phyloP scores from a whole-genome alignment of 2,888 invertebrate genomes.

The Dryomyza anilis region DNA sequence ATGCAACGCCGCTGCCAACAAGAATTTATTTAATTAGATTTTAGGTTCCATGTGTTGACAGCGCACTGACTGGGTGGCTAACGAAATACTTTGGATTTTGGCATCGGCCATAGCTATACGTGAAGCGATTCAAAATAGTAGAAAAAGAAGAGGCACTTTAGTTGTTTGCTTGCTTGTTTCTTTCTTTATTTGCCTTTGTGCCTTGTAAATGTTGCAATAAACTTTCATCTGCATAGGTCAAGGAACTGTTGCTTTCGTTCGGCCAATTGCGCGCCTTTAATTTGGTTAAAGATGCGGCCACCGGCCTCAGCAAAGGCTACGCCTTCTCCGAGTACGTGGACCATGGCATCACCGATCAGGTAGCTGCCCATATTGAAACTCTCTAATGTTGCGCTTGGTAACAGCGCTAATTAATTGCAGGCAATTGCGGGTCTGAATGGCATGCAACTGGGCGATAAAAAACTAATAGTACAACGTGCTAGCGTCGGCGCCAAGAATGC shows the following conservation, averaged over 20 bases:
- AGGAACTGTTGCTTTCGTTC: conserved; percentile 96
- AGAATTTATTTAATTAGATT: conserved; percentile 11
- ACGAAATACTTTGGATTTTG: conserved; percentile 25
- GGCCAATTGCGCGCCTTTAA: conserved; percentile 97
- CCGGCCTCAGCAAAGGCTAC: conserved; percentile 96
- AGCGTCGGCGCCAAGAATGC: conserved; percentile 95
- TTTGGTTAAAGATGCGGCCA: conserved; percentile 96
- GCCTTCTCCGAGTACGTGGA: conserved; percentile 99
- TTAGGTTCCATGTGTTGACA: conserved; percentile 14
- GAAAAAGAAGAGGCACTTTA: conserved; percentile 7
- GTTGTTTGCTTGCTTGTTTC: background rate
- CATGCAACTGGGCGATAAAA: conserved; percentile 98
- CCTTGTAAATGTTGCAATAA: background rate
- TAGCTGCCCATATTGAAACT: conserved; percentile 55
- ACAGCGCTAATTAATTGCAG: conserved; percentile 61
- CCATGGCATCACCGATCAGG: conserved; percentile 95
- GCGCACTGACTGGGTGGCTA: conserved; percentile 4
- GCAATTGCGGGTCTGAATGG: conserved; percentile 97
- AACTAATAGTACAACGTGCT: conserved; percentile 94
- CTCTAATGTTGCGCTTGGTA: background rate
- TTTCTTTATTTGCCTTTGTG: background rate
- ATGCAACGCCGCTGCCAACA: conserved; percentile 23
- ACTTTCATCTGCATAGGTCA: conserved; percentile 72
- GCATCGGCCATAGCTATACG: too few relatives aligned
- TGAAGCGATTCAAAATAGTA: too few relatives aligned